phyloP scores from a whole-genome alignment of 2,888 invertebrate species.

The Lydus trimaculatus region DNA sequence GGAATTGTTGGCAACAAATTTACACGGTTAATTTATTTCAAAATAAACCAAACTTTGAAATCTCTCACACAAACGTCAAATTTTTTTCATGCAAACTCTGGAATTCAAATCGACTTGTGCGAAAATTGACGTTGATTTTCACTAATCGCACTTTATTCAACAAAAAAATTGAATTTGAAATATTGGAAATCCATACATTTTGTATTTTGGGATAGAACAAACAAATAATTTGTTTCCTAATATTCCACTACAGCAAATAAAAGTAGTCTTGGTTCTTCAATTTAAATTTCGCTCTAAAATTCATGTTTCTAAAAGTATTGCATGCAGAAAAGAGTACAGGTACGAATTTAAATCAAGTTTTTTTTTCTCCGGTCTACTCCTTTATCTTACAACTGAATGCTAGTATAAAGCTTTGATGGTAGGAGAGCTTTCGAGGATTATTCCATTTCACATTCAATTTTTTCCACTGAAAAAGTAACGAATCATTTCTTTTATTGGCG shows the following conservation, averaged over 20 bases:
- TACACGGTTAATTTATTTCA: background rate
- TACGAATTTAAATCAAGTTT: background rate
- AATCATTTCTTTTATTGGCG: background rate
- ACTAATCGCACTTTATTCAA: background rate
- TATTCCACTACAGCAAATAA: background rate
- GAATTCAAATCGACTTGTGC: background rate
- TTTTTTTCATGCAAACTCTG: background rate
- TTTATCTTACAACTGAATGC: background rate
- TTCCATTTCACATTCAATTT: background rate
- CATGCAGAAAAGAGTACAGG: background rate
- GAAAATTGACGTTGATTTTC: background rate
- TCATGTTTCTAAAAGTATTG: background rate
- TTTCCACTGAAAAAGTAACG: background rate
- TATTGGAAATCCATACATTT: background rate
- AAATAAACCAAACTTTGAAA: background rate
- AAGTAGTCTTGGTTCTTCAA: background rate
- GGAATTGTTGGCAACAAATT: background rate
- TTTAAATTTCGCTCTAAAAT: background rate
- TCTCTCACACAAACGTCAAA: background rate
- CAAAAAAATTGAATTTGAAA: background rate
- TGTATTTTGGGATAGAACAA: background rate
- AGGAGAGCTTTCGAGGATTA: background rate
- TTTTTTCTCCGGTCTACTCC: background rate
- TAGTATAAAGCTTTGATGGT: constrained; percentile 1
- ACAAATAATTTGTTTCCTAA: too few species aligned